phyloP scores from a whole-genome alignment of 2,888 invertebrate species.

The Cosmorhoe ocellata region DNA sequence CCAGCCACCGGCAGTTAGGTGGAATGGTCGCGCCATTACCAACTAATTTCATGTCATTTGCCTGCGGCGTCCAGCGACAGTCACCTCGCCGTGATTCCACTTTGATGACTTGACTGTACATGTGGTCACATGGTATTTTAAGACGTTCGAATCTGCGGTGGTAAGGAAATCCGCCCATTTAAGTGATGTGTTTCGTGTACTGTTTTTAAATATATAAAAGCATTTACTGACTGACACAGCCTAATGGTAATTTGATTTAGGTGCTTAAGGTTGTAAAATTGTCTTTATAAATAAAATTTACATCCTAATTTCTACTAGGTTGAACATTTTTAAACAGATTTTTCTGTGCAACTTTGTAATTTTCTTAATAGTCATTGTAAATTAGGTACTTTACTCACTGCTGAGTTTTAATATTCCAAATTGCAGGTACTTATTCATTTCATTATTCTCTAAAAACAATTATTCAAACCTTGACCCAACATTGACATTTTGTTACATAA shows the following conservation, averaged over 20 bases:
- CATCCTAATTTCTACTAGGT: too few species aligned
- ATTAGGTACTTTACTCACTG: too few species aligned
- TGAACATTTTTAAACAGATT: too few species aligned
- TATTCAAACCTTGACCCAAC: slow-evolving; percentile 19
- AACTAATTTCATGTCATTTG: slow-evolving; percentile 81
- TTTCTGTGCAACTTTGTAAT: too few species aligned
- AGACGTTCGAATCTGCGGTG: slow-evolving; percentile 8
- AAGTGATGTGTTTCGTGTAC: background rate
- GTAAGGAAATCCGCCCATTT: slow-evolving; percentile 7
- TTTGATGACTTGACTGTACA: slow-evolving; percentile 30
- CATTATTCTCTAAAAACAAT: slow-evolving; percentile 8
- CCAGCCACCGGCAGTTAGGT: slow-evolving; percentile 72
- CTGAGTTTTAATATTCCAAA: too few species aligned
- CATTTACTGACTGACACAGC: too few species aligned
- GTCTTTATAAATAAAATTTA: too few species aligned
- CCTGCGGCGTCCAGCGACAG: slow-evolving; percentile 70
- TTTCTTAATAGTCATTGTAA: too few species aligned
- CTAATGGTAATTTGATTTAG: too few species aligned
- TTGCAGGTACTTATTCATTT: background rate
- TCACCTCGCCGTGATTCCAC: slow-evolving; percentile 48
- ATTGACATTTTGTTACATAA: slow-evolving; percentile 32
- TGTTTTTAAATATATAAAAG: background rate
- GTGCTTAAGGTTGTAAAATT: too few species aligned
- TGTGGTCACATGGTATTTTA: slow-evolving; percentile 20
- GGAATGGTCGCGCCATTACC: slow-evolving; percentile 80